phyloP scores from a whole-genome alignment of 2,113 vertebrate species.

The Lampris incognitus region DNA sequence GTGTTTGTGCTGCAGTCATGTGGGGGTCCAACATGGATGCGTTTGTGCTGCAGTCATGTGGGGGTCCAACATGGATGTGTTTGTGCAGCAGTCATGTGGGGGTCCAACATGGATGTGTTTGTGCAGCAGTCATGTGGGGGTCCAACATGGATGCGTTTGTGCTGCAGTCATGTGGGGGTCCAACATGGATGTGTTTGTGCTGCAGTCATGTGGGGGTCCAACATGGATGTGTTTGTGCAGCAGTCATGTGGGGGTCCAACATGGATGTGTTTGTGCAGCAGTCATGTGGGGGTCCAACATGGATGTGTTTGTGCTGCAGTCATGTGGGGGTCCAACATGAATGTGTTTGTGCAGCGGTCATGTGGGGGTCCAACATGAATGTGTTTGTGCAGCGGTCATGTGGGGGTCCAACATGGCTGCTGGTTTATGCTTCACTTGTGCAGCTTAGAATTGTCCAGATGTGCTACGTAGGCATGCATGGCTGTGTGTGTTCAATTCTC shows the following conservation, averaged over 20 bases:
- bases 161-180: background rate
- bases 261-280: slow-evolving; percentile 24
- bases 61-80: no score
- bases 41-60: slow-evolving; percentile 9
- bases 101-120: slow-evolving; percentile 18
- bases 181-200: background rate
- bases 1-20: background rate
- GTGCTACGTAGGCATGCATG: background rate
- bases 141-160: background rate
- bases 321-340: no score
- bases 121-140: background rate
- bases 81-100: no score
- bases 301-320: background rate
- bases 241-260: no score
- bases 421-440: background rate
- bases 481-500: slow-evolving; percentile 39
- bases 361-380: no score
- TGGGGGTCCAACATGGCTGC: slow-evolving; percentile 22
- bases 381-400: no score
- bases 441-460: slow-evolving; percentile 41
- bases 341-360: slow-evolving; percentile 9
- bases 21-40: no score
- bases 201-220: background rate
- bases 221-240: no score
- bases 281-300: background rate